Base-by-base conservation (phyloP, 2,797 vertebrate species). In the Capromys pilorides region DNA sequence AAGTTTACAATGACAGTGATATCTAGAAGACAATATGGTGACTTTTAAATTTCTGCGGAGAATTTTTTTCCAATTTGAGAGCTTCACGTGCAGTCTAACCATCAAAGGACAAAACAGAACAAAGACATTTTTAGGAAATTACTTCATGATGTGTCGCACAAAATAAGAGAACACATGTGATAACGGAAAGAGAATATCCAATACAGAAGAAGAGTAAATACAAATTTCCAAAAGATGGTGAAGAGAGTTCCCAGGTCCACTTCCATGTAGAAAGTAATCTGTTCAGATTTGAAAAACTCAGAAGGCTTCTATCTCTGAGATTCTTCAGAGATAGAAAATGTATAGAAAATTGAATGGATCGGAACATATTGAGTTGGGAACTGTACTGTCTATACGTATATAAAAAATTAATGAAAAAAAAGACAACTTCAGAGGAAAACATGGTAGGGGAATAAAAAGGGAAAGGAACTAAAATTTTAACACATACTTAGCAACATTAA, bases 51-150 rank as follows among this genome's bases (percentile, higher is more conserved):
- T 94, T 49, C 61, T 61, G 21, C 59, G 81, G 19, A 6, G 73
- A 91, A 95, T 82, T 75, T 94, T 92, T 78, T 89, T 93, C 36
- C 39, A 95, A 61, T 12, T 66, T 61, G 84, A 95, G 87, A 95
- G 59, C 9, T 94, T 28, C 71, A 89, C 9, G 77, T 1, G 3
- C 61, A 90, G 39, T 39, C 31, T 67, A 84, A 91, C 24, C 86
- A 59, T 62, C 59, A 88, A 45, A 2, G n/a, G 21, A 36, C 5
- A 59, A 51, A n/a, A 16, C 0, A 82, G 21, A 94, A 90, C 39
- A 93, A 92, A 89, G 64, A 62, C 3, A 84, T 71, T 82, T 73
- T 57, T 26, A 92, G 49, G 71, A 94, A 93, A 94, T 92, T 31
- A 66, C 26, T 64, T 18, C 51, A n/a, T 94, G 28, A 90, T 36